Conservation (phyloP, 2,888 invertebrate genomes). For the Mesodorylaimus sp. region DNA sequence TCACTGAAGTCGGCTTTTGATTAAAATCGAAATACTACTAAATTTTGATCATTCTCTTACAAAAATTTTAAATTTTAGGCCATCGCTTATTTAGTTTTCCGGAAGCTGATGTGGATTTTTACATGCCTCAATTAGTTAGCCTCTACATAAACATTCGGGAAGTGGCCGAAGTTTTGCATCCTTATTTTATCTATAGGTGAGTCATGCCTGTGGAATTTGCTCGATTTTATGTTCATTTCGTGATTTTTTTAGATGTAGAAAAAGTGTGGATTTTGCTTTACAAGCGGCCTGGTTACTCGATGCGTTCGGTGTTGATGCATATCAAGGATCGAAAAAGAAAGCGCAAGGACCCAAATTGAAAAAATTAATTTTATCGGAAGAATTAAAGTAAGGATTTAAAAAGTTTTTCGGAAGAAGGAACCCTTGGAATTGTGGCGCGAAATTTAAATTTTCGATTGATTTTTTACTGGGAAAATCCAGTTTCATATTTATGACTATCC, state of each 20-base stretch:
- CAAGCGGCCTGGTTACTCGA: slow-evolving; percentile 89
- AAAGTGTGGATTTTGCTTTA: slow-evolving; percentile 83
- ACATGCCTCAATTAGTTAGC: slow-evolving; percentile 86
- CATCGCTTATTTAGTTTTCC: slow-evolving; percentile 91
- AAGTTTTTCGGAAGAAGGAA: too few relatives aligned
- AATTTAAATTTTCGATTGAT: not conserved
- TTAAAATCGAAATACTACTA: too few relatives aligned
- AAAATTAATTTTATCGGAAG: slow-evolving; percentile 53
- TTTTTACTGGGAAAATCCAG: not conserved
- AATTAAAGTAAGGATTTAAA: slow-evolving; percentile 38
- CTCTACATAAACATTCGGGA: slow-evolving; percentile 98
- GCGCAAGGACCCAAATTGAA: slow-evolving; percentile 55
- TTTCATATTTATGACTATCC: not conserved
- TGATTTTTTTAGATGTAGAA: slow-evolving; percentile 51
- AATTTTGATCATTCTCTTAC: not conserved
- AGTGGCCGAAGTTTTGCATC: slow-evolving; percentile 76
- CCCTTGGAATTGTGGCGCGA: too few relatives aligned
- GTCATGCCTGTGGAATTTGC: slow-evolving; percentile 15
- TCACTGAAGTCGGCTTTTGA: slow-evolving; percentile 2
- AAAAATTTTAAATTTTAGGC: slow-evolving; percentile 38
- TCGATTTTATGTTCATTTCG: not conserved
- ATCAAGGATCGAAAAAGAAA: slow-evolving; percentile 46
- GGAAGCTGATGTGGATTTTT: slow-evolving; percentile 79
- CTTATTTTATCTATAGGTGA: slow-evolving; percentile 59
- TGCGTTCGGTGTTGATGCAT: slow-evolving; percentile 64